Percentiles rank a stretch among this genome's conserved stretches.
Conservation (phyloP, 2,113 vertebrate genomes). For the Lagopus leucura region DNA sequence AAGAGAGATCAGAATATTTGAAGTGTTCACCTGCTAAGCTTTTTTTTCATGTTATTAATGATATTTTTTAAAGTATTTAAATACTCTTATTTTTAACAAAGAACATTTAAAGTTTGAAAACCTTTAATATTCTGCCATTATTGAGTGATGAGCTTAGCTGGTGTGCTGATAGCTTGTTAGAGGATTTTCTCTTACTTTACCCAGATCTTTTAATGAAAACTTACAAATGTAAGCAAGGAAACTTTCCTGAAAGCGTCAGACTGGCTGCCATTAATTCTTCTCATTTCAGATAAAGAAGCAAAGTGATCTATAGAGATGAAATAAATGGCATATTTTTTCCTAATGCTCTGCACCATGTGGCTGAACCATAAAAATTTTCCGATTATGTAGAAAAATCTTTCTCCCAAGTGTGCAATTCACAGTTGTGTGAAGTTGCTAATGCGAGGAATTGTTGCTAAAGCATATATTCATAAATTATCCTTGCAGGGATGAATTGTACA, state of each 20-base stretch:
- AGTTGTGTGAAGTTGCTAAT: slow-evolving; percentile 21
- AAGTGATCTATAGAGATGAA: neutral
- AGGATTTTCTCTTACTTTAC: neutral
- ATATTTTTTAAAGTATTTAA: neutral
- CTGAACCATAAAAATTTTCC: slow-evolving; percentile 27
- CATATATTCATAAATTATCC: neutral
- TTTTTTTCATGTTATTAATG: neutral
- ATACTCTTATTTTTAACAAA: neutral
- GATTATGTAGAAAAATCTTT: slow-evolving; percentile 12
- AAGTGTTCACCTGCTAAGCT: neutral
- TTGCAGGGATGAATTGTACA: neutral
- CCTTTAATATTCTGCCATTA: neutral
- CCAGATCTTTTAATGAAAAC: neutral
- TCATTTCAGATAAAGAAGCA: neutral
- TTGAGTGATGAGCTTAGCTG: neutral
- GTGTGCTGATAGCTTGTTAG: neutral
- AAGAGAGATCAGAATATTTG: neutral
- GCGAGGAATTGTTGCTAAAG: slow-evolving; percentile 28
- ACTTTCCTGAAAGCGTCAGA: neutral
- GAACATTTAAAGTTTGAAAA: neutral
- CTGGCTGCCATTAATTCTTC: neutral
- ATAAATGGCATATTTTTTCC: neutral
- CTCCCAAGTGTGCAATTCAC: neutral
- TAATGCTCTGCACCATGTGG: neutral
- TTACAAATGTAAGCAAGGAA: neutral